Evolutionary conservation across 2,888 invertebrate genomes (phyloP).

Genomic region (Microctonus aethiopoides): DNA sequence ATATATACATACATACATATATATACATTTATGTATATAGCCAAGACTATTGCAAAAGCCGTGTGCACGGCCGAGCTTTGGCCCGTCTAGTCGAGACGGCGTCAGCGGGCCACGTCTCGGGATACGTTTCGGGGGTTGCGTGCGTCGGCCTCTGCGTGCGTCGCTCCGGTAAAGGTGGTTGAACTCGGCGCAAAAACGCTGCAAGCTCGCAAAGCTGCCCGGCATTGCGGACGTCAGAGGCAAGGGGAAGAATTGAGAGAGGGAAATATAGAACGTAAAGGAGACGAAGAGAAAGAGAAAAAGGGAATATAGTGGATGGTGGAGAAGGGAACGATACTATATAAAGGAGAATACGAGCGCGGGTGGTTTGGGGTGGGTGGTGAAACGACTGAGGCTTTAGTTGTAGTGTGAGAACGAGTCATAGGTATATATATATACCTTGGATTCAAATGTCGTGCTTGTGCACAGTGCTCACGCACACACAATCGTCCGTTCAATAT

Average conservation of each 20-base stretch:
- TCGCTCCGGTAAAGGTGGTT: conserved; percentile 57
- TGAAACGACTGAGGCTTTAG: conserved; percentile 22
- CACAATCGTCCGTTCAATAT: conserved; percentile 21
- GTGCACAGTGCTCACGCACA: conserved; percentile 39
- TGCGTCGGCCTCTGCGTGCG: conserved; percentile 47
- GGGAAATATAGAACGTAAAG: conserved; percentile 9
- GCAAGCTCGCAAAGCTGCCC: conserved; percentile 57
- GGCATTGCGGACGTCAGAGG: conserved; percentile 43
- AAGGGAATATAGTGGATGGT: conserved; percentile 15
- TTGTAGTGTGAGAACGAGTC: too few relatives aligned
- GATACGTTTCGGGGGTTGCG: conserved; percentile 56
- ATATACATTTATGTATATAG: too few relatives aligned
- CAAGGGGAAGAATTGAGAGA: neutral
- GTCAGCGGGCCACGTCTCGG: conserved; percentile 52
- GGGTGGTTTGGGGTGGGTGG: conserved; percentile 2
- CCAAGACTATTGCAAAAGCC: neutral
- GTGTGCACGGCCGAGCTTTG: conserved; percentile 12
- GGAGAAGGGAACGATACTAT: neutral
- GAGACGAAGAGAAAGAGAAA: neutral
- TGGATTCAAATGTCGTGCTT: conserved; percentile 54
- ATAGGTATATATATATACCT: conserved; percentile 54
- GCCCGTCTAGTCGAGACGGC: conserved; percentile 35
- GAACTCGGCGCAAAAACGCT: conserved; percentile 61
- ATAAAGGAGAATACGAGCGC: conserved; percentile 34
- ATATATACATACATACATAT: conserved; percentile 2